Evolutionary conservation across 2,113 vertebrate species (phyloP).

Genomic region (Clarias macrocephalus): DNA sequence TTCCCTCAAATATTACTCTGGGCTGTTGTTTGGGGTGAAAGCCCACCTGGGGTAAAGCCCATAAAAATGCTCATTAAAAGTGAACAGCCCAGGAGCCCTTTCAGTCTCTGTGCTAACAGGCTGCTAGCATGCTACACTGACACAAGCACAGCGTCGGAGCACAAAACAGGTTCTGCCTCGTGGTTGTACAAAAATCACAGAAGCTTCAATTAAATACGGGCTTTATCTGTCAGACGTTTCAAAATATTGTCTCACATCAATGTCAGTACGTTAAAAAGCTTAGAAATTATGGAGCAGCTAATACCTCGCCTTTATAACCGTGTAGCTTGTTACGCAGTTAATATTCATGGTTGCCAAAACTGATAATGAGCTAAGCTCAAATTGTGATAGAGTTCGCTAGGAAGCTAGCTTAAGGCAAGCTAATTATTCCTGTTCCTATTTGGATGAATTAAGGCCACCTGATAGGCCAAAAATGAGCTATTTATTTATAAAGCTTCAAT

Average conservation of each 20-base stretch:
- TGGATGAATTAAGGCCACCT: neutral
- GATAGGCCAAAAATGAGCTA: neutral
- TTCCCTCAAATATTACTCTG: slow-evolving; percentile 53
- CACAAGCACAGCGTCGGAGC: neutral
- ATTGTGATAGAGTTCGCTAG: neutral
- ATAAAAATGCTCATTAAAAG: slow-evolving; percentile 70
- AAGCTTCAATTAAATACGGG: neutral
- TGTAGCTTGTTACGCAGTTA: neutral
- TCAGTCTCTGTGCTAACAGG: slow-evolving; percentile 20
- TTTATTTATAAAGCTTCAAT: neutral
- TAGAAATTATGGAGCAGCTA: neutral
- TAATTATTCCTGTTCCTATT: neutral
- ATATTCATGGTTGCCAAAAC: neutral
- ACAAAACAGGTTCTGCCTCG: neutral
- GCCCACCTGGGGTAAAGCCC: slow-evolving; percentile 60
- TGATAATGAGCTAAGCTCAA: neutral
- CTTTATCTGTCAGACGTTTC: neutral
- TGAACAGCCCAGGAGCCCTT: slow-evolving; percentile 28
- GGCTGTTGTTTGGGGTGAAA: slow-evolving; percentile 49
- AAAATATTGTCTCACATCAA: neutral
- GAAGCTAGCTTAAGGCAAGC: neutral
- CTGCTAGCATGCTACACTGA: slow-evolving; percentile 40
- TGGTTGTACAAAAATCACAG: neutral
- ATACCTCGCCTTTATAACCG: neutral
- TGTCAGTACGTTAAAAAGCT: neutral